Conservation (phyloP, 2,113 vertebrate species). For the Macrotis lagotis region DNA sequence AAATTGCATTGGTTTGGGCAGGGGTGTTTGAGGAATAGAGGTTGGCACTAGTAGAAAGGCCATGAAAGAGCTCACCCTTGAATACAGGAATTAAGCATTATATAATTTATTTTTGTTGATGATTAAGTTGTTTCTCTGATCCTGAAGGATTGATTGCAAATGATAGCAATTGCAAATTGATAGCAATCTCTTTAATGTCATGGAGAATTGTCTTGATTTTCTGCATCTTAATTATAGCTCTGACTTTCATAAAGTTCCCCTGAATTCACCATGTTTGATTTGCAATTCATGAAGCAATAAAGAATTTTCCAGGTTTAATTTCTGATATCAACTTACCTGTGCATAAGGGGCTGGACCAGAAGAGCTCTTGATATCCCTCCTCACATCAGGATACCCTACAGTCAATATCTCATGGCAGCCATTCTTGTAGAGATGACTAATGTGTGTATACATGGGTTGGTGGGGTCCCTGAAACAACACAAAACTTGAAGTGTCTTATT, state of each 20-base stretch:
- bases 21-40: background rate
- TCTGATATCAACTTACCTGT: background rate
- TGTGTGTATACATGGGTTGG: background rate
- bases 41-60: background rate
- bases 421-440: background rate
- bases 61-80: background rate
- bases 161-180: no score
- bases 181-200: background rate
- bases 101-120: background rate
- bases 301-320: background rate
- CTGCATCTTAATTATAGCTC: background rate
- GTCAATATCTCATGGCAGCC: background rate
- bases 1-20: background rate
- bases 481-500: background rate
- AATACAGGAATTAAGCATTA: background rate
- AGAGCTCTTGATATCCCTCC: background rate
- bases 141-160: background rate
- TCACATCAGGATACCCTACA: background rate
- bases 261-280: background rate
- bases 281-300: background rate
- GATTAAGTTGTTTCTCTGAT: background rate
- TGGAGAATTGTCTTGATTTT: background rate
- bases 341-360: background rate
- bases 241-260: background rate
- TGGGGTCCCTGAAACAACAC: background rate